Evolutionary conservation across 2,888 invertebrate genomes (phyloP).

Genomic region (Lasius platythorax): DNA sequence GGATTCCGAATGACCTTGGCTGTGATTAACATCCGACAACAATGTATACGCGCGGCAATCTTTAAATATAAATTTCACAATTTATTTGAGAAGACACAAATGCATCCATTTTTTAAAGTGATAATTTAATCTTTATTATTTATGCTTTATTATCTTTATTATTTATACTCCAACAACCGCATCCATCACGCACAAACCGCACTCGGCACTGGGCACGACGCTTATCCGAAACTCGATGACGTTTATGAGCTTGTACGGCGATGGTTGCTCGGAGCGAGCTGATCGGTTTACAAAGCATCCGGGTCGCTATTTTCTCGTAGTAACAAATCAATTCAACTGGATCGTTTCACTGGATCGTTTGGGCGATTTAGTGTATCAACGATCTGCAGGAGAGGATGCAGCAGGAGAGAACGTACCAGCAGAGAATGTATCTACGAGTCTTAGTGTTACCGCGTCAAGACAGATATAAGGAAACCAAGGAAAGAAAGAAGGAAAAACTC

Average conservation of each 20-base stretch:
- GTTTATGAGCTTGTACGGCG: conserved; percentile 79
- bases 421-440: conserved; percentile 68
- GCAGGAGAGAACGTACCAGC: conserved; percentile 54
- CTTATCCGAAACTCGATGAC: conserved; percentile 76
- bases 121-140: conserved; percentile 26
- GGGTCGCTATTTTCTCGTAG: conserved; percentile 74
- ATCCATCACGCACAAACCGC: conserved; percentile 40
- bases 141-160: conserved; percentile 24
- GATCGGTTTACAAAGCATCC: conserved; percentile 82
- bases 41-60: too few species aligned
- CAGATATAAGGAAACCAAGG: conserved; percentile 54
- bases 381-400: conserved; percentile 68
- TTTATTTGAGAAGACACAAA: background rate
- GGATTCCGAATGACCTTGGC: conserved; percentile 77
- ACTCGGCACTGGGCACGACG: conserved; percentile 63
- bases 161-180: conserved; percentile 18
- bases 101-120: background rate
- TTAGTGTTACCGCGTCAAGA: conserved; percentile 66
- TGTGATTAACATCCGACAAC: conserved; percentile 79
- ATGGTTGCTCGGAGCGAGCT: conserved; percentile 70
- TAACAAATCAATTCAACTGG: conserved; percentile 82
- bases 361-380: conserved; percentile 72
- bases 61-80: background rate
- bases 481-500: background rate
- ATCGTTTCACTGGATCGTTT: conserved; percentile 77